Evolutionary conservation across 2,888 invertebrate genomes (phyloP), one percentile per base, ranked within the genome.

Genomic region (Oscheius myriophilus): DNA sequence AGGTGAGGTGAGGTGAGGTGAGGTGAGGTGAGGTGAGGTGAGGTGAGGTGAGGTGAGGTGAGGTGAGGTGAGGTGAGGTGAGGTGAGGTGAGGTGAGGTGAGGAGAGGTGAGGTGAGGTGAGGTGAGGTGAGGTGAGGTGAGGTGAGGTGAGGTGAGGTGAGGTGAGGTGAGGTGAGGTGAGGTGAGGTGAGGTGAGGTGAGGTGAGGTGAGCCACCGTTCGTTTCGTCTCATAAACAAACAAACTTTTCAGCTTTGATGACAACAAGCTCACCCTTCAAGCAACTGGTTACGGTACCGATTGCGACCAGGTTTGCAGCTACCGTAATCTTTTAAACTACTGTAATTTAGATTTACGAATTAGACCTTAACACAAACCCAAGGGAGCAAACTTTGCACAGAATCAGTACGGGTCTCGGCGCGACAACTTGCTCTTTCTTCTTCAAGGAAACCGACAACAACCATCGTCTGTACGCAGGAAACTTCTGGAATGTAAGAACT

Each of bases 341-440:
- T 41, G 18, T 4, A 49, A 59, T 26, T 49, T n/a, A 82, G 72
- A 84, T 84, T 67, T 84, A 84, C 69, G 79, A 81, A 39, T 23
- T 84, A n/a, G 81, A 84, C 52, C 70, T 84, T 59, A 76, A 76
- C 42, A 61, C 52, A 42, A 76, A 79, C 49, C 78, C 79, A 12
- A 55, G 71, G 51, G 41, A 59, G 26, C 80, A 80, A 53, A 70
- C 67, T 0, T 23, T 79, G 39, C 64, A 70, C 51, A 53, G 80
- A 54, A 78, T 79, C 67, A 77, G 78, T 49, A 80, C 80, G 11
- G 79, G 79, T 14, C 58, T 80, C 11, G 84, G 84, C 18, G 82
- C 72, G 2, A 79, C 79, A 11, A 84, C 84, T 2, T 84, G 84
- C 66, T 82, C 82, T 14, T 84, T 75, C 69, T 84, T 83, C 74